These are phyloP conservation scores for Fragum whitleyi DNA, from an alignment of 2,888 invertebrate genomes.

Conservation along the genomic window DNA sequence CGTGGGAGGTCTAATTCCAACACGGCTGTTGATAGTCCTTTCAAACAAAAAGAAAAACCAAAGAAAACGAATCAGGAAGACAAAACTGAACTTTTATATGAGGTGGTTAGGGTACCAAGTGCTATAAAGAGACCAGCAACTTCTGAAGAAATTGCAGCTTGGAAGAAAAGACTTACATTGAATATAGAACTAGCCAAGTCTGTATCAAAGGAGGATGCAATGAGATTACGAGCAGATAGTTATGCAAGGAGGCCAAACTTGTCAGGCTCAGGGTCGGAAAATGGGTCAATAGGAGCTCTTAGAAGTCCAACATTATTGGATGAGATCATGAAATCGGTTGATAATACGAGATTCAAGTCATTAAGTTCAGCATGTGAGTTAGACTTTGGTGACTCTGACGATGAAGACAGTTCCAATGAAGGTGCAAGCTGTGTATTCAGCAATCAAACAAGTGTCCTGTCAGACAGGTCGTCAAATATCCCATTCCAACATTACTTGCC, in stretches of 20 bases:
- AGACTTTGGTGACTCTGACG: slow-evolving; percentile 41
- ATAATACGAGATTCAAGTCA: slow-evolving; percentile 39
- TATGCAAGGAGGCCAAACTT: slow-evolving; percentile 21
- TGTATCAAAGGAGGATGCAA: background rate
- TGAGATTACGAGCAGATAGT: slow-evolving; percentile 30
- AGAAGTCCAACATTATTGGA: slow-evolving; percentile 58
- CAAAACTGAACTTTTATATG: slow-evolving; percentile 51
- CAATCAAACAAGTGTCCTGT: slow-evolving; percentile 45
- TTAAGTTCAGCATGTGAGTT: slow-evolving; percentile 19
- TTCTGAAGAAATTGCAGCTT: slow-evolving; percentile 40
- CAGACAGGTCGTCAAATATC: slow-evolving; percentile 13
- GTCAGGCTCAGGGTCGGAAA: slow-evolving; percentile 3
- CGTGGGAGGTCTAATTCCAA: slow-evolving; percentile 51
- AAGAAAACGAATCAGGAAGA: slow-evolving; percentile 38
- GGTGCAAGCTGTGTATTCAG: slow-evolving; percentile 24
- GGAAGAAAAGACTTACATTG: slow-evolving; percentile 49
- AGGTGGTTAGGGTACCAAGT: slow-evolving; percentile 43
- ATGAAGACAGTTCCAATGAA: slow-evolving; percentile 51
- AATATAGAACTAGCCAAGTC: slow-evolving; percentile 27
- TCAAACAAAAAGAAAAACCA: slow-evolving; percentile 45
- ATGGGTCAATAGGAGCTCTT: slow-evolving; percentile 2
- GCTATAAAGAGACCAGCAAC: slow-evolving; percentile 47
- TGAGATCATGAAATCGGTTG: slow-evolving; percentile 63
- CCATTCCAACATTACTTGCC: background rate
- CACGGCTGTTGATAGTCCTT: slow-evolving; percentile 53